Evolutionary conservation across 1,140 invertebrate species (phyloP).

Genomic region (Nasonia giraulti): DNA sequence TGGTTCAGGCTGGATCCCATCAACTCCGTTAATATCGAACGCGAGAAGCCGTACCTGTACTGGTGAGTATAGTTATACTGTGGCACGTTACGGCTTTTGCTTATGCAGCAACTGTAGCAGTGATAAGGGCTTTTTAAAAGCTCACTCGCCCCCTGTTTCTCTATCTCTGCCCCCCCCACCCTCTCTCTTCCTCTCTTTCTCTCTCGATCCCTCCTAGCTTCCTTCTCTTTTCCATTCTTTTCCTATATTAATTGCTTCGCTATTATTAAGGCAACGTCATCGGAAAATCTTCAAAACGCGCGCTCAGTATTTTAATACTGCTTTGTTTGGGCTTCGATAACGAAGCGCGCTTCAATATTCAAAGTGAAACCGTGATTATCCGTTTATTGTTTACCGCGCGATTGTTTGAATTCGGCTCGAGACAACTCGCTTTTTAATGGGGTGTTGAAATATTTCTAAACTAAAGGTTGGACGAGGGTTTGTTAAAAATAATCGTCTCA

Average conservation of each 20-base stretch:
- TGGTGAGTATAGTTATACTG: conserved; percentile 80
- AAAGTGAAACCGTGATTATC: background rate
- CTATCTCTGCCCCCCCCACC: background rate
- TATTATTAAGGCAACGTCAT: background rate
- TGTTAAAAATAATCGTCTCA: no score
- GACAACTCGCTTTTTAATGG: no score
- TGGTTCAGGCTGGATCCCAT: conserved; percentile 99
- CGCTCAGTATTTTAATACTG: background rate
- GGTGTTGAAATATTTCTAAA: no score
- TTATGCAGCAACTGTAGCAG: conserved; percentile 50
- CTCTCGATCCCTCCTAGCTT: background rate
- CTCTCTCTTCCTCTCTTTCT: background rate
- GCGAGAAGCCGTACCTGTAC: conserved; percentile 98
- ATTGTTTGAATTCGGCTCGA: background rate
- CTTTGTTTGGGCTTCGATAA: background rate
- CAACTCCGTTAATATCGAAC: conserved; percentile 98
- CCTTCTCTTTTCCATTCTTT: background rate
- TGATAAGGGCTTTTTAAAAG: conserved; percentile 32
- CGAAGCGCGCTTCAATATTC: background rate
- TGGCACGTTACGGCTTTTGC: conserved; percentile 52
- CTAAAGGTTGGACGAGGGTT: no score
- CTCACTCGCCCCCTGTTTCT: conserved; percentile 6
- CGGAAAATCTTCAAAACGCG: background rate
- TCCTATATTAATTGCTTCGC: background rate
- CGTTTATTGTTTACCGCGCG: background rate